phyloP scores from a whole-genome alignment of 2,797 vertebrate genomes.

The Microctenopoma lineatum region DNA sequence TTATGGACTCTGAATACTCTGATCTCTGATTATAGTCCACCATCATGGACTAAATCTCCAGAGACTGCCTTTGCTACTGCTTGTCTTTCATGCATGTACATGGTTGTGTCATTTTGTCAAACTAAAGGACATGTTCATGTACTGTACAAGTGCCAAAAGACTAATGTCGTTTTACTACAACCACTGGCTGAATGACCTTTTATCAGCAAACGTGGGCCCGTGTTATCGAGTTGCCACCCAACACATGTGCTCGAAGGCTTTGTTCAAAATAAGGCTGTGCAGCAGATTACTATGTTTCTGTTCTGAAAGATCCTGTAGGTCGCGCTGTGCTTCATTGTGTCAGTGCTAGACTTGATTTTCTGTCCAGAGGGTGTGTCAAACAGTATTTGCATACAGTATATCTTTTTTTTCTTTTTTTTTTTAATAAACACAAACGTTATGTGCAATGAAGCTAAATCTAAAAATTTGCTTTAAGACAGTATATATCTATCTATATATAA shows the following conservation, averaged over 20 bases:
- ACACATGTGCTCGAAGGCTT: constrained; percentile 60
- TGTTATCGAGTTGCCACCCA: constrained; percentile 62
- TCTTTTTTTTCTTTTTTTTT: constrained; percentile 32
- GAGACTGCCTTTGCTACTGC: constrained; percentile 85
- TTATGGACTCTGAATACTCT: constrained; percentile 83
- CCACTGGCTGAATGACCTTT: constrained; percentile 79
- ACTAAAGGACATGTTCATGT: constrained; percentile 85
- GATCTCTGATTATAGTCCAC: constrained; percentile 72
- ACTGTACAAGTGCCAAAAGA: constrained; percentile 86
- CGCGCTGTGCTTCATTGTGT: constrained; percentile 76
- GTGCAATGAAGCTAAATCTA: constrained; percentile 56
- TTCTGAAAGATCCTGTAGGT: constrained; percentile 67
- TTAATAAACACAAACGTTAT: constrained; percentile 58
- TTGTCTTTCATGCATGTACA: constrained; percentile 87
- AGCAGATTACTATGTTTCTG: constrained; percentile 72
- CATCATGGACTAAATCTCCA: constrained; percentile 74
- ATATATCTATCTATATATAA: constrained; percentile 52
- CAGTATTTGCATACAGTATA: constrained; percentile 75
- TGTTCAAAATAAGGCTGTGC: constrained; percentile 78
- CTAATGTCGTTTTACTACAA: constrained; percentile 74
- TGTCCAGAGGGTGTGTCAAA: constrained; percentile 73
- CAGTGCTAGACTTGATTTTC: constrained; percentile 73
- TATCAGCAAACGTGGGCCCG: constrained; percentile 72
- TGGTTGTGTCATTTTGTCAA: constrained; percentile 84
- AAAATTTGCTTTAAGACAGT: constrained; percentile 51